Evolutionary conservation across 2,888 invertebrate genomes (phyloP).

Genomic region (Aphidoletes aphidimyza): DNA sequence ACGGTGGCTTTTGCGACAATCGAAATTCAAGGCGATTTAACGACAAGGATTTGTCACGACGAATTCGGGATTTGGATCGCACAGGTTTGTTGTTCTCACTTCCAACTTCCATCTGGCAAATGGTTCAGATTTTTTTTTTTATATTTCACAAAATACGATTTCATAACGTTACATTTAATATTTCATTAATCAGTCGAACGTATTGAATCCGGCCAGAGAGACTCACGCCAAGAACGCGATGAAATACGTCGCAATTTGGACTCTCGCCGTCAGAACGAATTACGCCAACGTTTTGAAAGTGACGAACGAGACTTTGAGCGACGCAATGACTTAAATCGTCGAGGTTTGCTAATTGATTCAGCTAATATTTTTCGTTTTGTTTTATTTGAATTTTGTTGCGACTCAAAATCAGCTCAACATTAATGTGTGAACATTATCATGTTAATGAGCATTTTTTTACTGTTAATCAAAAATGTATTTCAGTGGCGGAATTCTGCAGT

Average conservation of each 20-base stretch:
- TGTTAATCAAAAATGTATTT: too few relatives aligned
- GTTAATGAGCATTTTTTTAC: too few relatives aligned
- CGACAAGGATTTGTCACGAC: not conserved
- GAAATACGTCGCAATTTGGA: not conserved
- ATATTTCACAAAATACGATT: not conserved
- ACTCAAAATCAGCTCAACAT: too few relatives aligned
- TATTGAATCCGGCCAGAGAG: not conserved
- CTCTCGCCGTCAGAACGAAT: not conserved
- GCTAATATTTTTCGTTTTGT: too few relatives aligned
- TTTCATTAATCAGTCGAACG: not conserved
- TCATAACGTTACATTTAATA: not conserved
- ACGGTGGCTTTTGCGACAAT: not conserved
- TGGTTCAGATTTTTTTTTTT: too few relatives aligned
- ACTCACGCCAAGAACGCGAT: not conserved
- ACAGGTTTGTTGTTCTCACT: not conserved
- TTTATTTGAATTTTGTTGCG: too few relatives aligned
- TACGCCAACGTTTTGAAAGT: not conserved
- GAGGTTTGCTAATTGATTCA: too few relatives aligned
- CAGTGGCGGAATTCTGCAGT: too few relatives aligned
- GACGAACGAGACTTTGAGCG: not conserved
- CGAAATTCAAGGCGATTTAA: conserved; percentile 5
- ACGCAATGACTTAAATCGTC: not conserved
- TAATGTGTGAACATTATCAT: too few relatives aligned
- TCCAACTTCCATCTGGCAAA: not conserved
- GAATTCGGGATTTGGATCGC: not conserved